Base-by-base conservation (phyloP, 2,113 vertebrate species). In the Syrrhaptes paradoxus region DNA sequence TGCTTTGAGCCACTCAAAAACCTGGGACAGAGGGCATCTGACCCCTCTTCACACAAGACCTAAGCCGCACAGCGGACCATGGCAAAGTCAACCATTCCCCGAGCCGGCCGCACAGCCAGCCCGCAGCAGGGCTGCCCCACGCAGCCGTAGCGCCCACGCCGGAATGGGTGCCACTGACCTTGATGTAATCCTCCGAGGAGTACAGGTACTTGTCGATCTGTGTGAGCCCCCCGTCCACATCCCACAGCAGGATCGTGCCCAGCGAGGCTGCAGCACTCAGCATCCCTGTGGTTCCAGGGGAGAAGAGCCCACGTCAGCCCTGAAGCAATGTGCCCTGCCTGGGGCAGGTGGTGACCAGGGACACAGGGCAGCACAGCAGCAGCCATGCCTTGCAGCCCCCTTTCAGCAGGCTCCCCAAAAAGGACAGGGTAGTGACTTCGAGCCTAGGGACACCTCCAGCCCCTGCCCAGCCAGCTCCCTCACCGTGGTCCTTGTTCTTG, bases 141-240 rank as follows among this genome's bases (percentile, higher is more conserved):
- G 0, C 20, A 84, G 71, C 62, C 3, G 0, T 0, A 55, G 45
- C 82, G n/a, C 51, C 59, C 10, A 81, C 87, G 55, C 98, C 76
- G 8, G 97, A 97, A 29, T 97, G 93, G 54, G 32, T 61, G 9
- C 70, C 34, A 58, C 94, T 73, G 32, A 99, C 99, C 99, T 99
- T 99, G 91, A 99, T 99, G 94, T 99, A 99, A 97, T 99, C 99
- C 89, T 99, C 99, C 0, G 99, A 99, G 6, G 99, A 99, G 92
- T 99, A 99, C 25, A 99, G 98, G 90, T 99, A 99, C 94, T 99
- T 99, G 97, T 99, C 99, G 0, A 99, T 99, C 97, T 99, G 99
- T 0, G 99, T 99, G 68, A 99, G 98, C 32, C 99, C 99, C 11
- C 99, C 99, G 0, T 99, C 99, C 83, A 99, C 99, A 0, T 99